Percentiles rank a stretch among this genome's conserved stretches.
Conservation (phyloP, 1,140 invertebrate genomes). For the Aphaenogaster floridana region DNA sequence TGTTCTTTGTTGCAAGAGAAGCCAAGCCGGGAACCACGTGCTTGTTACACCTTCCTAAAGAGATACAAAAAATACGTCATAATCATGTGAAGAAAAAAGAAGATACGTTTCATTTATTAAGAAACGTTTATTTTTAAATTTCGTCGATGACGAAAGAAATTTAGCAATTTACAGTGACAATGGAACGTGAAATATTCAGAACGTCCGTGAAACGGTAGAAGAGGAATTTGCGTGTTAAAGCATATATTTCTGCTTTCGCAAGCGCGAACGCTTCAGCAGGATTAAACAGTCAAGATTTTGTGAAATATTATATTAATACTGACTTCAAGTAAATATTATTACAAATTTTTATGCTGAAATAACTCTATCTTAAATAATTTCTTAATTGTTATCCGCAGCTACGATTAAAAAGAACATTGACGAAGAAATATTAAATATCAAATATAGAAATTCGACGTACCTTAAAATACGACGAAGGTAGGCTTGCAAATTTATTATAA, state of each 20-base stretch:
- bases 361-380: neutral
- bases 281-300: neutral
- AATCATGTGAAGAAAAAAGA: neutral
- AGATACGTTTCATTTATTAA: neutral
- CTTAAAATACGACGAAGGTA: conserved; percentile 17
- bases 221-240: conserved; percentile 46
- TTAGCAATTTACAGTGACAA: neutral
- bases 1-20: conserved; percentile 90
- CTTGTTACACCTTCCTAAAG: conserved; percentile 89
- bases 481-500: conserved; percentile 43
- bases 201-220: neutral
- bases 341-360: neutral
- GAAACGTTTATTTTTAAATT: conserved; percentile 3
- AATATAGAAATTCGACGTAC: conserved; percentile 10
- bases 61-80: neutral
- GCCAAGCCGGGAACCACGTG: conserved; percentile 92
- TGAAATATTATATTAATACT: neutral
- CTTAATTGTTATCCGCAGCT: neutral
- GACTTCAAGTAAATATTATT: neutral
- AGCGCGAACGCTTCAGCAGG: neutral
- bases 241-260: conserved; percentile 26
- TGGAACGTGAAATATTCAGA: conserved; percentile 4
- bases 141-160: neutral
- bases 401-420: conserved; percentile 3
- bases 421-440: neutral